Conservation (phyloP, 1,140 invertebrate species). For the Drosophila yakuba region DNA sequence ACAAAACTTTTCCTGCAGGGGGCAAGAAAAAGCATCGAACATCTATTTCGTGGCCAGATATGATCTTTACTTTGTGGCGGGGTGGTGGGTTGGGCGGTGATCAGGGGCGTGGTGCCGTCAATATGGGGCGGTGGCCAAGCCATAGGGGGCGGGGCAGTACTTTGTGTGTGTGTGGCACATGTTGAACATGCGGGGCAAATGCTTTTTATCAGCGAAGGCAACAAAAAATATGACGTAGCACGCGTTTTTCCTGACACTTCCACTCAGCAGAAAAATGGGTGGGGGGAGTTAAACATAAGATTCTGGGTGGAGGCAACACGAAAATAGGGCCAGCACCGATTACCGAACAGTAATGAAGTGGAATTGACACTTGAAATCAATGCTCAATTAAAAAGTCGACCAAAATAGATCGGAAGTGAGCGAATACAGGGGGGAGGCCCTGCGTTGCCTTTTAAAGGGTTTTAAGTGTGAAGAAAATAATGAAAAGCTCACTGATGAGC, state of each 20-base stretch:
- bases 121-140: neutral
- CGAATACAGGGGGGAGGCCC: no score
- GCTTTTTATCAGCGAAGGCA: slow-evolving; percentile 52
- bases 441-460: neutral
- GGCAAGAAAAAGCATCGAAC: slow-evolving; percentile 37
- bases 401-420: slow-evolving; percentile 18
- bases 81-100: no score
- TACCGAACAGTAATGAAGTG: slow-evolving; percentile 21
- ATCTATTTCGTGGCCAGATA: slow-evolving; percentile 42
- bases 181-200: slow-evolving; percentile 35
- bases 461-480: neutral
- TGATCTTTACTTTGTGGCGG: slow-evolving; percentile 8
- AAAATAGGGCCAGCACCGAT: slow-evolving; percentile 18
- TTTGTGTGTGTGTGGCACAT: slow-evolving; percentile 17
- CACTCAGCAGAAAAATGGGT: neutral
- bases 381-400: slow-evolving; percentile 33
- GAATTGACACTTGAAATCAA: slow-evolving; percentile 65
- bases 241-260: slow-evolving; percentile 19
- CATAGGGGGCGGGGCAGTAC: neutral
- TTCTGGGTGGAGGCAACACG: neutral
- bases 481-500: neutral
- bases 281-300: neutral
- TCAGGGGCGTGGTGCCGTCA: neutral
- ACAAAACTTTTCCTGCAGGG: slow-evolving; percentile 6
- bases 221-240: slow-evolving; percentile 61